These are phyloP conservation scores for Liolophura sinensis DNA, from an alignment of 1,140 invertebrate genomes.

Conservation along the genomic window DNA sequence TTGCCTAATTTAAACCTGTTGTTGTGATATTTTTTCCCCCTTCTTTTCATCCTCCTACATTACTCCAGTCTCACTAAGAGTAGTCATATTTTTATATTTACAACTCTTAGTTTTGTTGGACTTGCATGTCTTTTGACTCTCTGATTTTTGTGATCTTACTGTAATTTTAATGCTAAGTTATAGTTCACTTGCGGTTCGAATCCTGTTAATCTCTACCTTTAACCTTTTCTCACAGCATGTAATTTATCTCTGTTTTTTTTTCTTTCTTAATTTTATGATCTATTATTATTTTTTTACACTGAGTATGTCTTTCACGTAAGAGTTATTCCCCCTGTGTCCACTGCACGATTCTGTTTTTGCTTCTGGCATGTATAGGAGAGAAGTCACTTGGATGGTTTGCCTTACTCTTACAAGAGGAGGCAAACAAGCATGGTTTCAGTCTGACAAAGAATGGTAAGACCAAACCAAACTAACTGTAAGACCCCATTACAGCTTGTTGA, in stretches of 20 bases:
- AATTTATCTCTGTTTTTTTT: slow-evolving; percentile 1
- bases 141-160: background rate
- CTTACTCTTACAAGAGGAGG: slow-evolving; percentile 35
- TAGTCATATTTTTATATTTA: too few species aligned
- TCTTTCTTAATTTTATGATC: background rate
- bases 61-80: too few species aligned
- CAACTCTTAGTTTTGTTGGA: too few species aligned
- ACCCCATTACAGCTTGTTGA: too few species aligned
- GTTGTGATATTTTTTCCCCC: too few species aligned
- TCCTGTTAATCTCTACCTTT: background rate
- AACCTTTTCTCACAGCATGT: background rate
- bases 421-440: slow-evolving; percentile 32
- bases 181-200: background rate
- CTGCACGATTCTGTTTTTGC: slow-evolving; percentile 15
- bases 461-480: too few species aligned
- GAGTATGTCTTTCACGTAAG: background rate
- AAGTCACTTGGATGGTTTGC: slow-evolving; percentile 34
- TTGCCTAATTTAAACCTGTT: too few species aligned
- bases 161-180: background rate
- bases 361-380: slow-evolving; percentile 33
- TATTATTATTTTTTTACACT: background rate
- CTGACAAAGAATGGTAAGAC: slow-evolving; percentile 37
- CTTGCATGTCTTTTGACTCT: background rate
- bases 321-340: background rate
- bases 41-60: too few species aligned